phyloP scores from a whole-genome alignment of 2,797 vertebrate species.

The Fringilla coelebs region DNA sequence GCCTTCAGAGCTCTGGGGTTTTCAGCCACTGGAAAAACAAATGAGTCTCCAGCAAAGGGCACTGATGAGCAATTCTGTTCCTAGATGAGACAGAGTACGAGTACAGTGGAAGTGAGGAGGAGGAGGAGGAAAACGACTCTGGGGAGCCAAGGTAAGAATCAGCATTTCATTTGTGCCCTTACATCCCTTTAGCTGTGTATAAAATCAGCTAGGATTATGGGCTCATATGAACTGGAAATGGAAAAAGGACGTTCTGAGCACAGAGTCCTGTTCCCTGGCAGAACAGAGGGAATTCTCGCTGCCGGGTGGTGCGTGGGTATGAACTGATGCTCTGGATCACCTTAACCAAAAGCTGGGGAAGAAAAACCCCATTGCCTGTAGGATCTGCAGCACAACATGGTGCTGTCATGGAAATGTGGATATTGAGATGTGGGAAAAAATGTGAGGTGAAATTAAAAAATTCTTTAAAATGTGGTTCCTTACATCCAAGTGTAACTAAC shows the following conservation, averaged over 20 bases:
- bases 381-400: background rate
- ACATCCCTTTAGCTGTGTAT: background rate
- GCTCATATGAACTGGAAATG: background rate
- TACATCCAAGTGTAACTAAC: background rate
- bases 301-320: background rate
- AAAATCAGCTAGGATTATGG: background rate
- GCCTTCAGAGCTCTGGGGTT: background rate
- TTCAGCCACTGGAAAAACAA: constrained; percentile 21
- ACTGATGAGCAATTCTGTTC: constrained; percentile 66
- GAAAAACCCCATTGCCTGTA: background rate
- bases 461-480: background rate
- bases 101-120: constrained; percentile 96
- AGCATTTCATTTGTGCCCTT: background rate
- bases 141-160: constrained; percentile 89
- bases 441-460: background rate
- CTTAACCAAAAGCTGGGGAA: background rate
- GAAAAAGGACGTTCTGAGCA: background rate
- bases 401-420: background rate
- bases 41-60: constrained; percentile 31
- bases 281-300: background rate
- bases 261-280: background rate
- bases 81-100: constrained; percentile 97
- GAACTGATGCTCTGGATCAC: background rate
- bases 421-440: background rate
- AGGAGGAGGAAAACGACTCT: constrained; percentile 92